A percentile compares a stretch with the other conserved stretches of the same genome.
Evolutionary conservation across 2,113 vertebrate genomes (phyloP).

Genomic region (Equus przewalskii): DNA sequence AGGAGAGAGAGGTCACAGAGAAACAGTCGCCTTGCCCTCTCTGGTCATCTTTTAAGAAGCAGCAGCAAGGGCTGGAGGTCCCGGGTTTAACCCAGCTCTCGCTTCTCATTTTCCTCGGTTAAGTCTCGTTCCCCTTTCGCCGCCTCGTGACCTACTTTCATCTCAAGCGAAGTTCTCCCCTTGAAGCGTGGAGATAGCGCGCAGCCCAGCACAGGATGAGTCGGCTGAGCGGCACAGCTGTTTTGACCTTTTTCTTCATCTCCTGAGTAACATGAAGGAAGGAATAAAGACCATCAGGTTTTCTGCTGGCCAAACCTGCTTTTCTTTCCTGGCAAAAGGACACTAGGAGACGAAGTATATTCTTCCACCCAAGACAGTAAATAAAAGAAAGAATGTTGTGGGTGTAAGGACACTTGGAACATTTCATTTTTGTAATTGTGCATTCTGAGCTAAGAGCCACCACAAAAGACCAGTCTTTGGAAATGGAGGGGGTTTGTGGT

Average conservation of each 20-base stretch:
- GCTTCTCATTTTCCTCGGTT: constrained; percentile 51
- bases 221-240: not conserved
- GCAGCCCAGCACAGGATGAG: not conserved
- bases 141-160: constrained; percentile 64
- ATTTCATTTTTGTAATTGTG: constrained; percentile 72
- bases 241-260: constrained; percentile 67
- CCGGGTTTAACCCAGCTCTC: constrained; percentile 34
- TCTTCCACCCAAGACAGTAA: constrained; percentile 80
- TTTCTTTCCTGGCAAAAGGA: constrained; percentile 74
- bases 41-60: constrained; percentile 34
- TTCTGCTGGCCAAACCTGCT: constrained; percentile 74
- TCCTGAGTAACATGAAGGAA: constrained; percentile 36
- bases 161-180: constrained; percentile 24
- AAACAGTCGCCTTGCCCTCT: not conserved
- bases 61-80: not conserved
- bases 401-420: constrained; percentile 62
- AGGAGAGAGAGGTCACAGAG: not conserved
- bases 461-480: constrained; percentile 70
- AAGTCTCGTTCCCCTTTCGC: constrained; percentile 63
- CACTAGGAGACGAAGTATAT: constrained; percentile 69
- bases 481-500: constrained; percentile 64
- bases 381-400: constrained; percentile 81
- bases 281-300: constrained; percentile 58
- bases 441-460: constrained; percentile 64
- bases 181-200: not conserved